Evolutionary conservation across 2,797 vertebrate species (phyloP).

Genomic region (Syngnathus acus): DNA sequence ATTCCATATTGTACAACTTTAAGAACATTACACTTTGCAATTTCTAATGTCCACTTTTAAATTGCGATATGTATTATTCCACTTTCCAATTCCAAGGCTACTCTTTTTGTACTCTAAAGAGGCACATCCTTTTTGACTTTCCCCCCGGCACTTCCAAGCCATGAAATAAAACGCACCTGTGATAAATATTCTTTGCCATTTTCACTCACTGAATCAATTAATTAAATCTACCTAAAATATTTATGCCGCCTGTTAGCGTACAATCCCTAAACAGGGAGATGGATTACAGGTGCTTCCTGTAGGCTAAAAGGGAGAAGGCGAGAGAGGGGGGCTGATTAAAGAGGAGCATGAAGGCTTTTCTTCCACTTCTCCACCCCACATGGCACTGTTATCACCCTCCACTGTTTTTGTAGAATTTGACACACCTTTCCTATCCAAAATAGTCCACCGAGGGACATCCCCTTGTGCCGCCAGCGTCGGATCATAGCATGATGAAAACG

Average conservation of each 20-base stretch:
- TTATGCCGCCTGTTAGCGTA: constrained; percentile 47
- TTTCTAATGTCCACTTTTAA: not conserved
- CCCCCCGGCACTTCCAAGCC: constrained; percentile 32
- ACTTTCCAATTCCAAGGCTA: not conserved
- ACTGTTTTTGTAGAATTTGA: constrained; percentile 17
- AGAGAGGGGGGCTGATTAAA: constrained; percentile 47
- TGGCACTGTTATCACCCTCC: constrained; percentile 7
- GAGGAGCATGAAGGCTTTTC: constrained; percentile 32
- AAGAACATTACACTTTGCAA: not conserved
- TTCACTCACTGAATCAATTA: constrained; percentile 61
- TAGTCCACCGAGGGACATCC: constrained; percentile 40
- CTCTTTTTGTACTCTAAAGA: constrained; percentile 3
- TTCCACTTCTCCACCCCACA: constrained; percentile 25
- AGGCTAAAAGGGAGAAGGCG: constrained; percentile 14
- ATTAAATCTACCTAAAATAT: constrained; percentile 61
- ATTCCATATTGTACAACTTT: not conserved
- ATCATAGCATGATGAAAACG: constrained; percentile 39
- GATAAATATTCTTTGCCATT: constrained; percentile 52
- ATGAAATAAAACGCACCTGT: constrained; percentile 50
- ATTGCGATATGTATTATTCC: not conserved
- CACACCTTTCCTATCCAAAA: constrained; percentile 24
- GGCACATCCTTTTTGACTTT: constrained; percentile 38
- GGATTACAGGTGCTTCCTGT: constrained; percentile 65
- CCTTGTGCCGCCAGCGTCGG: constrained; percentile 25
- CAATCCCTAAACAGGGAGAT: constrained; percentile 52